Evolutionary conservation across 2,888 invertebrate species (phyloP), one percentile per base, ranked within the genome.

Genomic region (Sycophila texana): DNA sequence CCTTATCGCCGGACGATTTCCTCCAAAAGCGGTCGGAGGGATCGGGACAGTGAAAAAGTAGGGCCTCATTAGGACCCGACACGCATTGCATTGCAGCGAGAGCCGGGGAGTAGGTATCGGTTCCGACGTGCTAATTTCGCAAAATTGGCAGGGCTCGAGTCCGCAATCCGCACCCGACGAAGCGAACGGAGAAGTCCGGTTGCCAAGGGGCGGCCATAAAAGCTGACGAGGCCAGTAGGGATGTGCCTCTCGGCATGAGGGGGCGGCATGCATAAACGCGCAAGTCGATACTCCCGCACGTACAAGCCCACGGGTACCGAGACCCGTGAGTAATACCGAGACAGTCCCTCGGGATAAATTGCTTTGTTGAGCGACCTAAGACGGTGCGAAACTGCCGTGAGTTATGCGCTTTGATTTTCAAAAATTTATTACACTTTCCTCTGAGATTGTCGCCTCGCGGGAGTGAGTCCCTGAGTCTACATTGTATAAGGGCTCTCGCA

Each of bases 151-250:
- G 39, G 18, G n/a, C 53, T 14, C 53, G 53, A 53, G n/a, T 53
- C 53, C 53, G 53, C 53, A 53, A n/a, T n/a, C 14, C 16, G 16
- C 16, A n/a, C 53, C 53, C 53, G 12, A 5, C 14, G 16, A 39
- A 18, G 14, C 63, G 13, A n/a, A 63, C 18, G 63, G 26, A 14
- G 39, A 47, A 13, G 47, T 47, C 47, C 20, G 39, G 63, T 47
- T 63, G 63, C 47, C 63, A 63, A 63, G 63, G 18, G 63, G 47
- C 63, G 39, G 12, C 2, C 63, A 1, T 63, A 63, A 63, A 63
- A 47, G 39, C 47, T 63, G 63, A 47, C 63, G n/a, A 63, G 47
- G 47, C 63, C 18, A 26, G 47, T 16, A 53, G 53, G 53, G 53
- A 53, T 53, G 53, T 14, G 53, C 53, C 53, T 18, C 63, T 47